phyloP scores from a whole-genome alignment of 2,113 vertebrate species.

The Xenopus borealis region DNA sequence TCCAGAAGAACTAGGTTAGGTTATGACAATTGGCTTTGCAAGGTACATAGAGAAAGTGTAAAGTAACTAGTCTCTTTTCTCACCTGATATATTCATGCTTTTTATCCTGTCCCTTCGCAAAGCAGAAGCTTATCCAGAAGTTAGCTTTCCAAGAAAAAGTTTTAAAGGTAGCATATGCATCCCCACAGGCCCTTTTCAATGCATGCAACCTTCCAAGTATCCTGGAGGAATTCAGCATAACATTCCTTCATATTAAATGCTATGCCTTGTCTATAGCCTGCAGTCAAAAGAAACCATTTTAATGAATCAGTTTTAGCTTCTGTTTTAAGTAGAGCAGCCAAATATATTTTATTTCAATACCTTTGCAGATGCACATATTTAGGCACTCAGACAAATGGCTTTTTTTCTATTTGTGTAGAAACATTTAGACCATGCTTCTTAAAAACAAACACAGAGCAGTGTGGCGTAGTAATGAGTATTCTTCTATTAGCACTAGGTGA shows the following conservation, averaged over 20 bases:
- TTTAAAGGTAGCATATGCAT: slow-evolving; percentile 61
- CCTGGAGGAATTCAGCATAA: slow-evolving; percentile 63
- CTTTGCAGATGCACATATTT: slow-evolving; percentile 1
- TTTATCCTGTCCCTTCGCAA: slow-evolving; percentile 44
- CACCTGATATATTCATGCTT: neutral
- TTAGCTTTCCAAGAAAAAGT: slow-evolving; percentile 58
- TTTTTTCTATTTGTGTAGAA: neutral
- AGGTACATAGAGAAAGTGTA: too few species aligned
- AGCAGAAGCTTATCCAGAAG: slow-evolving; percentile 45
- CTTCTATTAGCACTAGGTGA: neutral
- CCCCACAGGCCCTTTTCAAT: slow-evolving; percentile 61
- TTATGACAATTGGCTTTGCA: too few species aligned
- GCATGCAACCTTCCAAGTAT: slow-evolving; percentile 59
- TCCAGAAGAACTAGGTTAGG: too few species aligned
- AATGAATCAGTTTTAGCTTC: slow-evolving; percentile 60
- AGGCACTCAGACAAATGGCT: neutral
- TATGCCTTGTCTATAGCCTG: slow-evolving; percentile 53
- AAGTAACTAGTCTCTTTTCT: neutral
- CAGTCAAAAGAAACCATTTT: slow-evolving; percentile 58
- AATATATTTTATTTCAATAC: neutral
- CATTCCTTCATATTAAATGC: slow-evolving; percentile 58
- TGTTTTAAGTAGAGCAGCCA: slow-evolving; percentile 34
- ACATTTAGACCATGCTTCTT: neutral
- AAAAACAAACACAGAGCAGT: neutral
- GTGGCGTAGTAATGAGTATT: neutral